phyloP scores from a whole-genome alignment of 2,113 vertebrate genomes.

The Spea multiplicata region DNA sequence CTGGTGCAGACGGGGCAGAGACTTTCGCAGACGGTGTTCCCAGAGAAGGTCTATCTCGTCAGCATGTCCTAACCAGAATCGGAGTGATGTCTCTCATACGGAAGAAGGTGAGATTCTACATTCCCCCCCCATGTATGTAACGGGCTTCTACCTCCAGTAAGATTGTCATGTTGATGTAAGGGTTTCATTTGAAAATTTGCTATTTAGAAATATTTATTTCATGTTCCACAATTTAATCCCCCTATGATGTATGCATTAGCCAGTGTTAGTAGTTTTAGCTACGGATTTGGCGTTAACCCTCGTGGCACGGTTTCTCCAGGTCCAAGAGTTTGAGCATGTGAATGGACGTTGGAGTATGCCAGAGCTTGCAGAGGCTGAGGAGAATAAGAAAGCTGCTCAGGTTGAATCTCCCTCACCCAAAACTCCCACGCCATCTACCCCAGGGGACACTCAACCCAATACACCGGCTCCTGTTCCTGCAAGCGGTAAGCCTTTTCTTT shows the following conservation, averaged over 20 bases:
- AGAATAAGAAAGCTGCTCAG: constrained; percentile 89
- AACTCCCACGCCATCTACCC: constrained; percentile 80
- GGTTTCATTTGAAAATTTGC: too few relatives aligned
- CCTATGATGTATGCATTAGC: too few relatives aligned
- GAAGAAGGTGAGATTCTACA: constrained; percentile 79
- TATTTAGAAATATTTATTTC: too few relatives aligned
- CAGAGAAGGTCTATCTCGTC: constrained; percentile 91
- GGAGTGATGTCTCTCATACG: constrained; percentile 98
- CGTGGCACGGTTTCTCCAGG: constrained; percentile 62
- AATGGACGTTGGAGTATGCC: constrained; percentile 98
- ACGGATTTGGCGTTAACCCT: too few relatives aligned
- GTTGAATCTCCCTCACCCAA: constrained; percentile 81
- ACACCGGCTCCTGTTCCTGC: constrained; percentile 81
- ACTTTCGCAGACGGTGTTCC: constrained; percentile 97
- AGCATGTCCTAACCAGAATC: constrained; percentile 94
- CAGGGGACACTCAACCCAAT: constrained; percentile 93
- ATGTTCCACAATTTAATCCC: too few relatives aligned
- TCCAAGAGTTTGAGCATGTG: constrained; percentile 97
- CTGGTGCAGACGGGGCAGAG: constrained; percentile 93
- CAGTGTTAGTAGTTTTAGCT: too few relatives aligned
- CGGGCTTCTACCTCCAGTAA: too few relatives aligned
- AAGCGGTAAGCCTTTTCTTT: constrained; percentile 56
- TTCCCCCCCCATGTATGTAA: background rate
- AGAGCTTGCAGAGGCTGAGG: constrained; percentile 91
- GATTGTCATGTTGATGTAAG: too few relatives aligned